A percentile compares a stretch with the other conserved stretches of the same genome.
phyloP scores from a whole-genome alignment of 2,797 vertebrate genomes.

The Diglossa cyanea region DNA sequence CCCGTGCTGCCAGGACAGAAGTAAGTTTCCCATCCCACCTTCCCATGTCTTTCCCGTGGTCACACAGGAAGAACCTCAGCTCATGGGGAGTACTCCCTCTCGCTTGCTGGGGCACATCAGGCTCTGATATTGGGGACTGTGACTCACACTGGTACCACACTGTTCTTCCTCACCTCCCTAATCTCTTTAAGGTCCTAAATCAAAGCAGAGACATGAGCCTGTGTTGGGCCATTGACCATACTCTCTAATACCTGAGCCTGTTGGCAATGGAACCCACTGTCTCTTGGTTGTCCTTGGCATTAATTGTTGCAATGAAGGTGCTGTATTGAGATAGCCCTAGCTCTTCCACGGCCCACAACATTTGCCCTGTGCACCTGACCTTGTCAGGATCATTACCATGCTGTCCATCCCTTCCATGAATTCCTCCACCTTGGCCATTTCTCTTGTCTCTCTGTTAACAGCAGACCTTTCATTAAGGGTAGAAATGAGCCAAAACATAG shows the following conservation, averaged over 20 bases:
- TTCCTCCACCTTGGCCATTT: background rate
- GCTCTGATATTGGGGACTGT: background rate
- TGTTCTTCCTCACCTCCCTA: background rate
- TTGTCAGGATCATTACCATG: background rate
- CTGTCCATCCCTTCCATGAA: background rate
- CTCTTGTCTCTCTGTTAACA: background rate
- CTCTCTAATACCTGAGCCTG: background rate
- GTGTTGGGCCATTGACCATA: rapidly evolving
- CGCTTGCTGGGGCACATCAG: rapidly evolving
- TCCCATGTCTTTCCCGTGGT: background rate
- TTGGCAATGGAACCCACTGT: rapidly evolving
- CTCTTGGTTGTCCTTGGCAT: background rate
- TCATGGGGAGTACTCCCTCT: rapidly evolving
- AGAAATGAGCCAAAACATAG: background rate
- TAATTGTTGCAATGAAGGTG: background rate
- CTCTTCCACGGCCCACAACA: background rate
- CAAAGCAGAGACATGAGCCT: background rate
- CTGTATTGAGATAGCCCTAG: background rate
- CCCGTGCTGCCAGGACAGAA: rapidly evolving
- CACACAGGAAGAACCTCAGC: rapidly evolving
- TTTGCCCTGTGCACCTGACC: background rate
- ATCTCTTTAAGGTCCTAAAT: background rate
- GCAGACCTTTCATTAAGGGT: background rate
- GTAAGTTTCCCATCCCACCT: background rate
- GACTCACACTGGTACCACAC: rapidly evolving